Conservation (phyloP, 2,113 vertebrate species). For the Solea solea region DNA sequence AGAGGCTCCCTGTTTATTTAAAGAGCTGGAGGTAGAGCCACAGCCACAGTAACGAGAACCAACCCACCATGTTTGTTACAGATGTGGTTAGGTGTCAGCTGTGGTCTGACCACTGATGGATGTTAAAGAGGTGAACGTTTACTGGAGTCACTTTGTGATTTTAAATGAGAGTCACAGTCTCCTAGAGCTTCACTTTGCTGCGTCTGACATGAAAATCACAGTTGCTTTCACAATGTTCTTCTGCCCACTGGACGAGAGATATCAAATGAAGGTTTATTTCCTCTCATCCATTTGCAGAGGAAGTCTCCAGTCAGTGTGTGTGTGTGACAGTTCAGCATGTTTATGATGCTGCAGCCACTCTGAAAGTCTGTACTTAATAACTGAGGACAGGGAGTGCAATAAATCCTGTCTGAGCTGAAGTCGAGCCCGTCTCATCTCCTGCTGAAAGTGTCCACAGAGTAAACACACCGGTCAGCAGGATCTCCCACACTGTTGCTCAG, state of each 20-base stretch:
- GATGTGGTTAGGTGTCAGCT: conserved; percentile 68
- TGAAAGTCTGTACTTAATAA: conserved; percentile 73
- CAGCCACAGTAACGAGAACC: conserved; percentile 75
- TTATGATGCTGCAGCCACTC: conserved; percentile 62
- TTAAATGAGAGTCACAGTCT: conserved; percentile 38
- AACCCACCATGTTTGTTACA: conserved; percentile 74
- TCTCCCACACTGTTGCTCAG: conserved; percentile 65
- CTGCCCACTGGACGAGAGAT: conserved; percentile 27
- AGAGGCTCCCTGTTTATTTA: conserved; percentile 76
- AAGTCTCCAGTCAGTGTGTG: conserved; percentile 48
- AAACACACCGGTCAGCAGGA: conserved; percentile 77
- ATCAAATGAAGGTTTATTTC: conserved; percentile 62
- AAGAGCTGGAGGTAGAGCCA: conserved; percentile 64
- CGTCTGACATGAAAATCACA: conserved; percentile 5
- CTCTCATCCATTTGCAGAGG: conserved; percentile 32
- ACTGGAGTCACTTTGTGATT: conserved; percentile 31
- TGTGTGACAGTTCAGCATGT: conserved; percentile 65
- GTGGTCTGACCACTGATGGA: conserved; percentile 61
- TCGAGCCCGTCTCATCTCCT: conserved; percentile 64
- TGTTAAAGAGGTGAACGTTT: conserved; percentile 45
- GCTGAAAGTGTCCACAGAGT: conserved; percentile 71
- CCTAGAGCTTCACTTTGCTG: conserved; percentile 2
- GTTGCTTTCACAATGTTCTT: conserved; percentile 9
- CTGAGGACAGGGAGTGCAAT: conserved; percentile 66
- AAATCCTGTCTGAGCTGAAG: conserved; percentile 73